Evolutionary conservation across 2,113 vertebrate genomes (phyloP).

Genomic region (Platycercus adscitus): DNA sequence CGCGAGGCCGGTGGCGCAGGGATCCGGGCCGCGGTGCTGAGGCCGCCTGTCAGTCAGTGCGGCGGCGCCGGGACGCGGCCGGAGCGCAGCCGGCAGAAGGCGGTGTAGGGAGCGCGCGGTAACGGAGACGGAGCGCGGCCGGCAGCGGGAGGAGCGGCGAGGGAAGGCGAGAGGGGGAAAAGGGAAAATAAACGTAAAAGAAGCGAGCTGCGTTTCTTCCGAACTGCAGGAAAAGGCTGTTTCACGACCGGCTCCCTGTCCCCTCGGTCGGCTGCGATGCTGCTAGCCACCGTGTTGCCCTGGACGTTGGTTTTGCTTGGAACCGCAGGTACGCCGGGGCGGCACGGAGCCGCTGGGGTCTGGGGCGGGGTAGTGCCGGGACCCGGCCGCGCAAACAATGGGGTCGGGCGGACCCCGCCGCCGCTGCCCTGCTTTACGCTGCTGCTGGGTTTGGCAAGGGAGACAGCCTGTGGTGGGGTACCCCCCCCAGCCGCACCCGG

Average conservation of each 20-base stretch:
- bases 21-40: constrained; percentile 82
- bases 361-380: neutral
- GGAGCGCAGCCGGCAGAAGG: neutral
- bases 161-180: neutral
- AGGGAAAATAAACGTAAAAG: neutral
- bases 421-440: neutral
- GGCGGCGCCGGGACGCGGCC: neutral
- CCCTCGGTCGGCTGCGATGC: constrained; percentile 84
- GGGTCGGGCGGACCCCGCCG: neutral
- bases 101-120: neutral
- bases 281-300: constrained; percentile 83
- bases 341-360: neutral
- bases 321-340: constrained; percentile 82
- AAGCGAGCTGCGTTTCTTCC: neutral
- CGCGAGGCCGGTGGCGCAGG: constrained; percentile 77
- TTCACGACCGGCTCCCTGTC: constrained; percentile 52
- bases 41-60: constrained; percentile 79
- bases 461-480: neutral
- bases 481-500: neutral
- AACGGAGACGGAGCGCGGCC: neutral
- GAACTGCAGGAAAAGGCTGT: neutral
- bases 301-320: constrained; percentile 86
- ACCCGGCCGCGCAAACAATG: neutral
- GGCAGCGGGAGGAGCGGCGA: neutral
- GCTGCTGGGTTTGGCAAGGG: neutral